phyloP scores from a whole-genome alignment of 2,113 vertebrate genomes.

The Condylura cristata region DNA sequence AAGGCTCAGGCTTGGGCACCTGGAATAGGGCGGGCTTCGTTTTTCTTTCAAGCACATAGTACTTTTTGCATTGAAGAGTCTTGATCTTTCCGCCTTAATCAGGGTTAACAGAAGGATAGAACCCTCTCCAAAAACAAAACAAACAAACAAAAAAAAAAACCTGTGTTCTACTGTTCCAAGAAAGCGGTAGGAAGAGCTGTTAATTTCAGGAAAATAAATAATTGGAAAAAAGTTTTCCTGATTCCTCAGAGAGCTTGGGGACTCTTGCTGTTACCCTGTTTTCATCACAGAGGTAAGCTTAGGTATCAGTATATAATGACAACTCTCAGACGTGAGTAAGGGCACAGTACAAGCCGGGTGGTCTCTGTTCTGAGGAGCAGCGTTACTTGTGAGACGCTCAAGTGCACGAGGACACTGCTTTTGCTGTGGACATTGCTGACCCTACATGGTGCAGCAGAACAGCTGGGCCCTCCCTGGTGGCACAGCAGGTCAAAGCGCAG shows the following conservation, averaged over 20 bases:
- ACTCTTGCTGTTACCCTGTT: background rate
- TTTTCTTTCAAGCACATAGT: background rate
- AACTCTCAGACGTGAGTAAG: background rate
- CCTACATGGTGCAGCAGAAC: background rate
- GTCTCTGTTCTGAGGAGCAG: background rate
- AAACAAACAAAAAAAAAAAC: too few species aligned
- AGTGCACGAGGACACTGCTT: background rate
- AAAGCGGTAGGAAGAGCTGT: background rate
- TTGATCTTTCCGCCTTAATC: constrained; percentile 2
- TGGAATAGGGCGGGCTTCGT: background rate
- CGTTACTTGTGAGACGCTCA: background rate
- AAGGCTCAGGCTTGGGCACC: background rate
- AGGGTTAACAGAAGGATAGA: constrained; percentile 15
- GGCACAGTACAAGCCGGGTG: background rate
- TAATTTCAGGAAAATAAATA: constrained; percentile 37
- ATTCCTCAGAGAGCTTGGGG: background rate
- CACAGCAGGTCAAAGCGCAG: too few species aligned
- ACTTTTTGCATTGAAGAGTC: background rate
- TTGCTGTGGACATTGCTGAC: background rate
- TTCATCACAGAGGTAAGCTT: background rate
- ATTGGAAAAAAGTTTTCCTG: background rate
- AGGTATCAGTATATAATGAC: background rate
- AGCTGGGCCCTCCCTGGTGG: too few species aligned
- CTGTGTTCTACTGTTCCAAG: background rate
- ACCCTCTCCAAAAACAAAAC: constrained; percentile 37